These are phyloP conservation scores for Cephus nigrinus DNA, from an alignment of 2,888 invertebrate genomes.

Conservation along the genomic window DNA sequence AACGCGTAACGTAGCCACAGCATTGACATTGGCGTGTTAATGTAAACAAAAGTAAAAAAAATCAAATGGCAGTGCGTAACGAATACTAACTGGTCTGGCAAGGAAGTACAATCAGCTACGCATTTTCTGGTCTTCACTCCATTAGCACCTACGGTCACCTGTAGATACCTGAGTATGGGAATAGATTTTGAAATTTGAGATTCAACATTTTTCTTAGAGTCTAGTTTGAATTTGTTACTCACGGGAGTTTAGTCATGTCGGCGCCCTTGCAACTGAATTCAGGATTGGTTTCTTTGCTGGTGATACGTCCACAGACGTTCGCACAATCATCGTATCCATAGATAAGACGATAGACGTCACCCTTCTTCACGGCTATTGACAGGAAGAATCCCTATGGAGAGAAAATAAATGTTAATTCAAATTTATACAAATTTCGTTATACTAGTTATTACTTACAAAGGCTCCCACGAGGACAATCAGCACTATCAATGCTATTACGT, in stretches of 20 bases:
- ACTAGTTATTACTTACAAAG: conserved; percentile 47
- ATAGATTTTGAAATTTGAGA: background rate
- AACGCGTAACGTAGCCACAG: too few relatives aligned
- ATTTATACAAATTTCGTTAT: background rate
- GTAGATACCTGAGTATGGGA: conserved; percentile 39
- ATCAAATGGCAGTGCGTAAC: too few relatives aligned
- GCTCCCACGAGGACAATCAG: conserved; percentile 44
- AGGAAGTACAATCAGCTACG: conserved; percentile 54
- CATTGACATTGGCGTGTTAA: too few relatives aligned
- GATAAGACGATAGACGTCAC: conserved; percentile 71
- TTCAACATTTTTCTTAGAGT: conserved; percentile 22
- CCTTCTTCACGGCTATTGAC: conserved; percentile 57
- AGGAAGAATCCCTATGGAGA: conserved; percentile 66
- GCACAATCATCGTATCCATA: conserved; percentile 76
- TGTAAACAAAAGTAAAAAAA: too few relatives aligned
- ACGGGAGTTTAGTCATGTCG: conserved; percentile 58
- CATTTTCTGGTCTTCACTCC: conserved; percentile 55
- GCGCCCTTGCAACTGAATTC: conserved; percentile 65
- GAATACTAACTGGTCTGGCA: conserved; percentile 39
- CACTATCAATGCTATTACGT: conserved; percentile 44
- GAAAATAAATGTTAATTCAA: conserved; percentile 27
- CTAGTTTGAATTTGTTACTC: background rate
- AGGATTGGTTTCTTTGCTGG: conserved; percentile 50
- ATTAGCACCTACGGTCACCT: conserved; percentile 27
- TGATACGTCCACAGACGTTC: conserved; percentile 73